phyloP scores from a whole-genome alignment of 2,113 vertebrate genomes.

The Oreocharis arfaki region DNA sequence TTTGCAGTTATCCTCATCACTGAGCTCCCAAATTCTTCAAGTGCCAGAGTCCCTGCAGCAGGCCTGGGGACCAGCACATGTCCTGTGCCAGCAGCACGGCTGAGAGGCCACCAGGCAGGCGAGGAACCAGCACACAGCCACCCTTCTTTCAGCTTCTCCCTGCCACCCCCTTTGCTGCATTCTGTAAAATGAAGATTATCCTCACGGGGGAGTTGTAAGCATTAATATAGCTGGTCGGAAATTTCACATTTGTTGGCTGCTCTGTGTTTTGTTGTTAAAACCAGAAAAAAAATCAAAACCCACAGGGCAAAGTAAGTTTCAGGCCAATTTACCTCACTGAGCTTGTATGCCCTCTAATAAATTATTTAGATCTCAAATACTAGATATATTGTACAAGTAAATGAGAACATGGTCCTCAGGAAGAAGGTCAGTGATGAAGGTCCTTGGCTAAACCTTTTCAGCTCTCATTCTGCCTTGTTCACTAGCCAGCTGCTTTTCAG shows the following conservation, averaged over 20 bases:
- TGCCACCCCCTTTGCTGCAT: background rate
- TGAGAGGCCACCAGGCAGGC: background rate
- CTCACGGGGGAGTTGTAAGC: background rate
- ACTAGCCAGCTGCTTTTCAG: background rate
- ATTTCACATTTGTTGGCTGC: background rate
- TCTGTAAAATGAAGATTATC: background rate
- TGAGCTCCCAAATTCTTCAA: background rate
- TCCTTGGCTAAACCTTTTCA: background rate
- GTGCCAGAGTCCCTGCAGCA: background rate
- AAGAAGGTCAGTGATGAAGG: background rate
- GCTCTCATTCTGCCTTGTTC: background rate
- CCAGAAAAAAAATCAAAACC: background rate
- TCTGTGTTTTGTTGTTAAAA: background rate
- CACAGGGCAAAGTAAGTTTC: background rate
- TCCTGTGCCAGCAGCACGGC: background rate
- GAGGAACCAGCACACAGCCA: background rate
- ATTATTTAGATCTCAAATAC: background rate
- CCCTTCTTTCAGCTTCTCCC: background rate
- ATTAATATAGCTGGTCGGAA: background rate
- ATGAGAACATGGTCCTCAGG: background rate
- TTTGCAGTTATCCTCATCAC: background rate
- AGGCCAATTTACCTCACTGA: background rate
- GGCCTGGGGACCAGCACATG: background rate
- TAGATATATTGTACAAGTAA: background rate
- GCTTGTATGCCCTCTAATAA: background rate